These are phyloP conservation scores for Syngnathus rostellatus DNA, from an alignment of 2,797 vertebrate genomes.

Conservation along the genomic window DNA sequence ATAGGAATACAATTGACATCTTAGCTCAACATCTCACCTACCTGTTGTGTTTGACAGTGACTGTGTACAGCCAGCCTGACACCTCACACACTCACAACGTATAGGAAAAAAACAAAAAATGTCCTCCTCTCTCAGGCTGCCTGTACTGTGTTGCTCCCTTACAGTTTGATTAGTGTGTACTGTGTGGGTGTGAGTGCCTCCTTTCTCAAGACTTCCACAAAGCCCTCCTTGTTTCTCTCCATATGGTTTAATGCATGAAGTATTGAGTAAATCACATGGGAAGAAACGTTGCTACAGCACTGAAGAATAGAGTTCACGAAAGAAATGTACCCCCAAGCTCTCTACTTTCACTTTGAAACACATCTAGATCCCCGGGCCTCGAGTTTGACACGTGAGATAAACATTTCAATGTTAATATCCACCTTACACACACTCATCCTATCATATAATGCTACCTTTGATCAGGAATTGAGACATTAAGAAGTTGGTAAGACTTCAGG, in stretches of 20 bases:
- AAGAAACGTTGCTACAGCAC: constrained; percentile 6
- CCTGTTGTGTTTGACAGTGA: constrained; percentile 26
- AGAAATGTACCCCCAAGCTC: background rate
- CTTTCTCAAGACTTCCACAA: constrained; percentile 35
- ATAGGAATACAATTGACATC: constrained; percentile 4
- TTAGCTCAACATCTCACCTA: constrained; percentile 24
- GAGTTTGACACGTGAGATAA: background rate
- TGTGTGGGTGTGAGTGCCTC: constrained; percentile 20
- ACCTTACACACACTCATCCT: background rate
- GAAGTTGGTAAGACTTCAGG: background rate
- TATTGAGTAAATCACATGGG: constrained; percentile 25
- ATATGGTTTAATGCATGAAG: constrained; percentile 34
- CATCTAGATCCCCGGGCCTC: too few species aligned
- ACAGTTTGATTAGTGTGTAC: constrained; percentile 15
- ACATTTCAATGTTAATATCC: background rate
- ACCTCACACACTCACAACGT: background rate
- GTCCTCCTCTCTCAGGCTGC: constrained; percentile 1
- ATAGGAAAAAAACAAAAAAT: constrained; percentile 14
- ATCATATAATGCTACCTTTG: background rate
- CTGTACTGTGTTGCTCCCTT: background rate
- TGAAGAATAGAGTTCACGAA: constrained; percentile 2
- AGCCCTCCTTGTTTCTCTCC: constrained; percentile 40
- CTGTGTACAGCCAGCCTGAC: constrained; percentile 7
- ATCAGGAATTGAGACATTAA: background rate
- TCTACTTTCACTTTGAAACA: background rate